Base-by-base conservation (phyloP, 1,140 invertebrate species). In the Pachyrhynchus sulphureomaculatus region DNA sequence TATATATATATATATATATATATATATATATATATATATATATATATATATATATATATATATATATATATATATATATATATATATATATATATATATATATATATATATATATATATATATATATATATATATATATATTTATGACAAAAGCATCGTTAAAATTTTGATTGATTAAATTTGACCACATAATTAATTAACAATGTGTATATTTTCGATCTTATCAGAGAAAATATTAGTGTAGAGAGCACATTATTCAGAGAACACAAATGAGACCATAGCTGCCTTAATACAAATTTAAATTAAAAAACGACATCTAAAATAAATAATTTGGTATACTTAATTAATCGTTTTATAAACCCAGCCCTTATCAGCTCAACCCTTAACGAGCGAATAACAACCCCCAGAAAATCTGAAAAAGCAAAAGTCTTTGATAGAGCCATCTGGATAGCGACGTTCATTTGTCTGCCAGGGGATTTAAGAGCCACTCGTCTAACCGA, bases 401-500 rank as follows among this genome's bases (percentile, higher is more conserved):
- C 55, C 55, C 55, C 45, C 36, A 41, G 55, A 58, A 58, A 48
- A 26, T 58, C 36, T 48, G 47, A 58, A 58, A 55, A 49, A 58
- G 53, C 41, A 36, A 17, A 17, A 56, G 42, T 58, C 55, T 58
- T 58, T 58, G 55, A 58, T 58, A 58, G 55, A 48, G 55, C 55
- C 55, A 58, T 58, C 55, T 58, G 55, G 44, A 49, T 47, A 58
- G 45, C 55, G 55, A 58, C 55, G 55, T 58, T 58, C 55, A 58
- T 58, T 49, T 58, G 55, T 49, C 55, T 58, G 53, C 53, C 53
- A 33, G 44, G 53, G 49, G 44, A 44, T 58, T 33, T 58, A 23
- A 58, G 55, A 34, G 55, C 55, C 55, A 58, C 55, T 58, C 44
- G 55, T 58, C 55, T 58, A 58, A 58, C 55, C 55, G 55, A 58